Evolutionary conservation across 2,888 invertebrate genomes (phyloP), one percentile per base, ranked within the genome.

Genomic region (Octonoba sinensis): DNA sequence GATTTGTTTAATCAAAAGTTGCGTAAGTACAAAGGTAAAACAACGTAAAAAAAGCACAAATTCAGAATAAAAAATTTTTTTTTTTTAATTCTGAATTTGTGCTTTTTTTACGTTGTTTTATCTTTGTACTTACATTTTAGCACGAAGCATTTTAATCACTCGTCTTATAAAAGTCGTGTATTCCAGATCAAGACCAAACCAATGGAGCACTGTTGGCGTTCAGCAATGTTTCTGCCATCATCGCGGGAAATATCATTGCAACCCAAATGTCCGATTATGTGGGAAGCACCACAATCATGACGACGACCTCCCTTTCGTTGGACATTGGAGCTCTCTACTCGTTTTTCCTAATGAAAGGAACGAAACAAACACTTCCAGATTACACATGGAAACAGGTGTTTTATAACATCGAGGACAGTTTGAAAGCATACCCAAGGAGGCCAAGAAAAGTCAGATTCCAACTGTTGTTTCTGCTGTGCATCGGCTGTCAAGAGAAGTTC

Each of bases 321-420:
- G 51, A 1, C 1, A 36, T 16, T 12, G 71, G 22, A 4, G 12
- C 60, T 3, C 20, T 70, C 1, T 76, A 59, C 27, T n/a, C 27
- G 0, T 15, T 65, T 20, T 65, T 82, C 15, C 12, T 27, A 3
- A 12, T 82, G 15, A 82, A 66, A 24, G 82, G 71, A 11, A 69
- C 59, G 15, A 82, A 60, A 27, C 44, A 46, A 11, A 57, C 49
- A 12, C 15, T 27, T 4, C 36, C 46, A 1, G 2, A 18, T 6
- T 22, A 56, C 11, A 59, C 12, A 8, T 27, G n/a, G n/a, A n/a
- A 13, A 12, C 46, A 57, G 18, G 59, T 75, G 65, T 46, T 71
- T 12, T 66, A 82, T 18, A 82, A 82, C 66, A 54, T 82, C 20
- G 59, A 66, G 24, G 65, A 71, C 20, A 82, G 75, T n/a, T 67